A percentile compares a stretch with the other conserved stretches of the same genome.
phyloP scores from a whole-genome alignment of 2,797 vertebrate species.

The Glossophaga mutica region DNA sequence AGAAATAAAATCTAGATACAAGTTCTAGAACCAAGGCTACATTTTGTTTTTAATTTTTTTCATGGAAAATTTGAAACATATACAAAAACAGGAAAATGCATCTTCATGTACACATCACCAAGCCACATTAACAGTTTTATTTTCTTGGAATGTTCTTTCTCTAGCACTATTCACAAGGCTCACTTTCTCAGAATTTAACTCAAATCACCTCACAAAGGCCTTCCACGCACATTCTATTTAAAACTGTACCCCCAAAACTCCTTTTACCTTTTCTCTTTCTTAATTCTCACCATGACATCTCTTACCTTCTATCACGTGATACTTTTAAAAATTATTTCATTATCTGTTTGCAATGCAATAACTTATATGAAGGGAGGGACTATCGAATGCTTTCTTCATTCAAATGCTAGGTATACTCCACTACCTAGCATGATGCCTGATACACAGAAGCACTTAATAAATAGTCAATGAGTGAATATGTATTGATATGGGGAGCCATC shows the following conservation, averaged over 20 bases:
- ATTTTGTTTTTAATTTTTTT: neutral
- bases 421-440: neutral
- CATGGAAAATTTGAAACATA: neutral
- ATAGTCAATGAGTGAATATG: neutral
- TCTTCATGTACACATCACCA: neutral
- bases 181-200: neutral
- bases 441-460: neutral
- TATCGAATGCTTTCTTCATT: neutral
- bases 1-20: neutral
- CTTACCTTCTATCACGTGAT: neutral
- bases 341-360: neutral
- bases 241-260: neutral
- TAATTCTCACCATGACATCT: neutral
- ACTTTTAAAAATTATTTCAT: neutral
- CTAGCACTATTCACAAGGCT: neutral
- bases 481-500: neutral
- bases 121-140: neutral
- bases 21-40: neutral
- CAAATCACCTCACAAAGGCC: neutral
- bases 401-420: neutral
- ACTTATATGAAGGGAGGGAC: neutral
- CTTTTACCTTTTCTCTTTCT: neutral
- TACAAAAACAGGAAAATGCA: neutral
- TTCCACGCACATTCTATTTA: neutral
- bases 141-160: slow-evolving; percentile 2